Percentiles rank a stretch among this genome's conserved stretches.
These are phyloP conservation scores for Ephialtes manifestator DNA, from an alignment of 2,888 invertebrate genomes.

Conservation along the genomic window DNA sequence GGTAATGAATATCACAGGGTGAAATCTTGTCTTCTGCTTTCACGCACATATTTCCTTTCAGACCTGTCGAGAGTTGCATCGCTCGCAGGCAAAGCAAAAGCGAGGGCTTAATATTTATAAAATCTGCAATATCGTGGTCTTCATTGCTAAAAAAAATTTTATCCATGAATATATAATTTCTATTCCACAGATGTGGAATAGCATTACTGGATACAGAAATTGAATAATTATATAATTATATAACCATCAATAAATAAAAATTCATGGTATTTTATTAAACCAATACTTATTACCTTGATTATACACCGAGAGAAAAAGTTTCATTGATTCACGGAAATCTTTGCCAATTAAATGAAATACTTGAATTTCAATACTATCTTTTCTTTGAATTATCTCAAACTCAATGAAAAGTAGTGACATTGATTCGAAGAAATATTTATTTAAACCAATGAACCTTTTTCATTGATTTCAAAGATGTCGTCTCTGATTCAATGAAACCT, in stretches of 20 bases:
- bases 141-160: neutral
- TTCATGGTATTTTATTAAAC: neutral
- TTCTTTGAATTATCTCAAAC: too few relatives aligned
- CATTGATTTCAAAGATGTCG: too few relatives aligned
- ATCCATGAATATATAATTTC: neutral
- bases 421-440: too few relatives aligned
- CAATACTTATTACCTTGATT: neutral
- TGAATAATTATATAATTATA: neutral
- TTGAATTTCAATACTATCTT: too few relatives aligned
- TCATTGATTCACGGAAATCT: too few relatives aligned
- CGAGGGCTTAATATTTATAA: neutral
- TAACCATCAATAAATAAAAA: neutral
- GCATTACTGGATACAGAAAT: neutral
- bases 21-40: constrained; percentile 21
- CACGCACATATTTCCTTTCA: constrained; percentile 7
- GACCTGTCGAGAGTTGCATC: neutral
- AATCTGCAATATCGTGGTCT: neutral
- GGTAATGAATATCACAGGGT: constrained; percentile 42
- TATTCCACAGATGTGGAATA: neutral
- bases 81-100: neutral
- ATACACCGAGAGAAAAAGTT: too few relatives aligned
- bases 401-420: too few relatives aligned
- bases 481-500: too few relatives aligned
- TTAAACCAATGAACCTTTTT: too few relatives aligned
- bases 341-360: too few relatives aligned